Evolutionary conservation across 2,888 invertebrate species (phyloP), one percentile per base, ranked within the genome.

Genomic region (Panorpa germanica): DNA sequence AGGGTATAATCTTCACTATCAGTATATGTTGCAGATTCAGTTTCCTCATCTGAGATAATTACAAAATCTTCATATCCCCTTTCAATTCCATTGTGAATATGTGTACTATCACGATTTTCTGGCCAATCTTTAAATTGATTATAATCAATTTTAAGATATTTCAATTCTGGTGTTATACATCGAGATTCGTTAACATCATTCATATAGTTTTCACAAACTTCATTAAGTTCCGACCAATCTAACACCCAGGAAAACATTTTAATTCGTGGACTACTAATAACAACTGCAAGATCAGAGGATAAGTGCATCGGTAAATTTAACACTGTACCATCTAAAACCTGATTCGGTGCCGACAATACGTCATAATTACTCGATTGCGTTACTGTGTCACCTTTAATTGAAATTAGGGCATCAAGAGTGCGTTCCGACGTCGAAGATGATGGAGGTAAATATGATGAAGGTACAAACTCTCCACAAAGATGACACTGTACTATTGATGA

Each of bases 81-180:
- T 34, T 43, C 43, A 22, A 43, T 41, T 4, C 43, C 43, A 2
- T 38, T 38, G 32, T 38, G 37, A 28, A 37, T 36, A n/a, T 33
- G 25, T 5, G 36, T 34, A 15, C 37, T 39, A 30, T 49, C 49
- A 17, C 11, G 6, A 31, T 50, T 49, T 12, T 46, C 43, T 0
- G 64, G 63, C 50, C 63, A 60, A 33, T 63, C 55, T 38, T 64
- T 61, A 44, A 66, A 68, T 39, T 63, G 60, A 24, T 62, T 61
- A 41, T 68, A 70, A 45, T 70, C 69, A 32, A 70, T 61, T 38
- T 69, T 64, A 3, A 70, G 47, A 44, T 61, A 69, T 42, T 69
- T 65, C 17, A 70, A 44, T 40, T 68, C 66, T 13, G 62, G 50
- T 39, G 61, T 63, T n/a, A 40, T 12, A 14, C 38, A 22, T 16